These are phyloP conservation scores for Drosophila paranaensis DNA, from an alignment of 2,888 invertebrate species.

Conservation along the genomic window DNA sequence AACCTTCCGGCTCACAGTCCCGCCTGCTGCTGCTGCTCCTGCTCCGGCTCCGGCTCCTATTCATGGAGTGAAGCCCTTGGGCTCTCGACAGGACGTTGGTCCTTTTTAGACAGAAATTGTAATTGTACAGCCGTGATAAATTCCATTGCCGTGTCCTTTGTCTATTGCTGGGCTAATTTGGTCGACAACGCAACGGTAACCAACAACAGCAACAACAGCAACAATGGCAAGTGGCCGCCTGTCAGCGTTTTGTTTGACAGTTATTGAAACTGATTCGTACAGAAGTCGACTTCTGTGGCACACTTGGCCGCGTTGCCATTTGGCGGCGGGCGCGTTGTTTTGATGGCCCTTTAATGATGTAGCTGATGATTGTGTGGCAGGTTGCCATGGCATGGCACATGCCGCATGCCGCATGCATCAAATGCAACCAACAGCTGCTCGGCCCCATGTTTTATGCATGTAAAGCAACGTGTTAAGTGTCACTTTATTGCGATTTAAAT, in stretches of 20 bases:
- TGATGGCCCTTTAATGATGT: slow-evolving; percentile 48
- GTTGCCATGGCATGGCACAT: slow-evolving; percentile 31
- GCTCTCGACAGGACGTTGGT: slow-evolving; percentile 4
- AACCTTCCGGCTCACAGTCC: slow-evolving; percentile 5
- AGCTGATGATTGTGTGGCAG: slow-evolving; percentile 24
- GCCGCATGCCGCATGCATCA: slow-evolving; percentile 1
- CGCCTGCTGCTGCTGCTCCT: not conserved
- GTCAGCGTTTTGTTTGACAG: slow-evolving; percentile 64
- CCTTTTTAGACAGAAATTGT: slow-evolving; percentile 12
- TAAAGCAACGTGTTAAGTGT: slow-evolving; percentile 39
- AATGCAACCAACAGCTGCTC: slow-evolving; percentile 7
- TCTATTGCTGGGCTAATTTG: slow-evolving; percentile 47
- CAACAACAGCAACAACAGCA: slow-evolving; percentile 8
- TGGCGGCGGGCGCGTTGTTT: slow-evolving; percentile 16
- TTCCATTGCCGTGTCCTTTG: slow-evolving; percentile 29
- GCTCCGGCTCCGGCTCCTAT: not conserved
- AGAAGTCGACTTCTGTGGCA: slow-evolving; percentile 42
- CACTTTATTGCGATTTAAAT: slow-evolving; percentile 31
- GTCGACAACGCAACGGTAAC: slow-evolving; percentile 47
- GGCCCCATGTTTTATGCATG: slow-evolving; percentile 53
- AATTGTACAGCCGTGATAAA: slow-evolving; percentile 45
- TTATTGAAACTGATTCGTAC: slow-evolving; percentile 68
- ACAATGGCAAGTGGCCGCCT: slow-evolving; percentile 2
- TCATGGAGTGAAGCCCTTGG: slow-evolving; percentile 8
- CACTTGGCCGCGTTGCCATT: slow-evolving; percentile 31